Evolutionary conservation across 2,113 vertebrate genomes (phyloP).

Genomic region (Machaerirhynchus nigripectus): DNA sequence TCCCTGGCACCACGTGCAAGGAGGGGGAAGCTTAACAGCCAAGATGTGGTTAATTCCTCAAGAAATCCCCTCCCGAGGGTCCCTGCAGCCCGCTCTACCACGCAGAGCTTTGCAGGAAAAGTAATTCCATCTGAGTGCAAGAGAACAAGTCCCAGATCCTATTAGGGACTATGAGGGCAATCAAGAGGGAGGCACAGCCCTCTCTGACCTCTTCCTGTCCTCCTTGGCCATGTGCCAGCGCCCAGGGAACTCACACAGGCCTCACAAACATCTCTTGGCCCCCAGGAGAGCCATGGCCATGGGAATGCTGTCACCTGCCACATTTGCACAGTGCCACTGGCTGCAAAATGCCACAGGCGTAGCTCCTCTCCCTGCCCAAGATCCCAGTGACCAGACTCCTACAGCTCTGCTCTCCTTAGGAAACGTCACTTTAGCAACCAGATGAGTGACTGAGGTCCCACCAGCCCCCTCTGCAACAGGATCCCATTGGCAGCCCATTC

Average conservation of each 20-base stretch:
- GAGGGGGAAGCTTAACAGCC: background rate
- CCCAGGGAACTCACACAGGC: background rate
- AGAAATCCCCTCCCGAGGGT: background rate
- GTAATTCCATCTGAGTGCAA: background rate
- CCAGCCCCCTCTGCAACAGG: background rate
- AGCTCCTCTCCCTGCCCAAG: background rate
- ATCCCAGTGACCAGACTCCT: background rate
- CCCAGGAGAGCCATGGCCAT: fast-evolving
- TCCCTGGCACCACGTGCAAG: background rate
- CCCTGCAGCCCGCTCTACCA: background rate
- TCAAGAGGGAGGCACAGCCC: background rate
- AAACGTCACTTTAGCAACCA: background rate
- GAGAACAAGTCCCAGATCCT: background rate
- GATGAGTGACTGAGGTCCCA: background rate
- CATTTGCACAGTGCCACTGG: background rate
- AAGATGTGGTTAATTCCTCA: background rate
- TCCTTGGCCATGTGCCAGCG: background rate
- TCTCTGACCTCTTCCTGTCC: background rate
- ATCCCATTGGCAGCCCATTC: background rate
- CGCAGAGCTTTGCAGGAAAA: background rate
- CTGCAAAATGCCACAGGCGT: background rate
- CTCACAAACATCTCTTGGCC: background rate
- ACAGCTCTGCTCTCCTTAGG: background rate
- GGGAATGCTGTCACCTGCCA: background rate
- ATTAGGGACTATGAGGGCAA: background rate